phyloP scores from a whole-genome alignment of 1,140 invertebrate genomes.

The Nasonia vitripennis region DNA sequence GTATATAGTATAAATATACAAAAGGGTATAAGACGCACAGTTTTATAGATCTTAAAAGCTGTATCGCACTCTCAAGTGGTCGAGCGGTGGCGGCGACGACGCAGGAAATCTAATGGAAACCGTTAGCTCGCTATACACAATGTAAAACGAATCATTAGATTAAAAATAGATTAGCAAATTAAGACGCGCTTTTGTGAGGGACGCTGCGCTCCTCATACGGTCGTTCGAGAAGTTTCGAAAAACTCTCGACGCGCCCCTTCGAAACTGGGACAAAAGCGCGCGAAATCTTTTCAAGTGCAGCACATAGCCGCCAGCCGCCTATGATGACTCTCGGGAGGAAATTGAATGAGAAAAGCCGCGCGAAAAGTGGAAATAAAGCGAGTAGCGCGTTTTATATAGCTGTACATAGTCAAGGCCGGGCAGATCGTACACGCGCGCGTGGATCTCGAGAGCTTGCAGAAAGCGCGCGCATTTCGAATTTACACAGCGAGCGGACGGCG shows the following conservation, averaged over 20 bases:
- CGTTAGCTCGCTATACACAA: conserved; percentile 12
- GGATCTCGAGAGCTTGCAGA: background rate
- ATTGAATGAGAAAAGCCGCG: background rate
- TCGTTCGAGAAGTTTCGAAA: no score
- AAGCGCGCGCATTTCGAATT: conserved; percentile 18
- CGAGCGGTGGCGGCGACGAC: background rate
- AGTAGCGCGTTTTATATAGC: no score
- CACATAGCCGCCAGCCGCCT: no score
- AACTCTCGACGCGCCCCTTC: no score
- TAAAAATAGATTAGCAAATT: background rate
- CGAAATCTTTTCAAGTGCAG: no score
- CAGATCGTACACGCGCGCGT: background rate
- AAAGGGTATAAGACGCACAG: background rate
- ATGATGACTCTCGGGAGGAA: background rate
- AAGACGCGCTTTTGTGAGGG: no score
- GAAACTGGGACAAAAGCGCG: no score
- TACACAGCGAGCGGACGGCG: background rate
- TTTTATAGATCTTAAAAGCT: conserved; percentile 24
- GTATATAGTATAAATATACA: no score
- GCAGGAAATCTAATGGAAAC: conserved; percentile 41
- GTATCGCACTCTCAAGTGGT: background rate
- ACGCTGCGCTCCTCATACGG: no score
- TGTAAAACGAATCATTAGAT: conserved; percentile 23
- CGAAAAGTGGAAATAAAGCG: background rate
- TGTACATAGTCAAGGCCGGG: background rate